Percentiles rank a stretch among this genome's conserved stretches.
These are phyloP conservation scores for Zelostemma sp. DNA, from an alignment of 1,140 invertebrate species.

Conservation along the genomic window DNA sequence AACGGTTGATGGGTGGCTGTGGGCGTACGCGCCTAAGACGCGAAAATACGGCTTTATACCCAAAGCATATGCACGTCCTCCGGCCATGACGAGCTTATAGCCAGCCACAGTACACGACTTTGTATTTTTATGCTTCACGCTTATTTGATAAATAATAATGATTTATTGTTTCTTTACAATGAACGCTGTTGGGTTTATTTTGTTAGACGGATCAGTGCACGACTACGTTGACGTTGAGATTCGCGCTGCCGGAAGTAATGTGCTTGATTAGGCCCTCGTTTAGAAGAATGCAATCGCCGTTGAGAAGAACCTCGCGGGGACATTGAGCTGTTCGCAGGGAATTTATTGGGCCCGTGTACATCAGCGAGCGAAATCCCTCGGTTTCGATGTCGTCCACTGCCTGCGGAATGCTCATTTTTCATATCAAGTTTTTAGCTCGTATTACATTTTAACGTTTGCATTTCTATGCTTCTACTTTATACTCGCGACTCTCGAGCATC, in stretches of 20 bases:
- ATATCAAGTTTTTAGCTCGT: too few species aligned
- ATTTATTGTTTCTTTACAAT: conserved; percentile 54
- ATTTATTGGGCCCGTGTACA: conserved; percentile 63
- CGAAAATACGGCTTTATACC: conserved; percentile 95
- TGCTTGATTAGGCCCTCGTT: conserved; percentile 61
- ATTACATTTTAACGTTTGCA: too few species aligned
- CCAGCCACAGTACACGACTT: conserved; percentile 34
- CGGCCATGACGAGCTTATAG: conserved; percentile 90
- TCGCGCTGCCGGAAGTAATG: conserved; percentile 56
- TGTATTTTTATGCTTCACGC: conserved; percentile 42
- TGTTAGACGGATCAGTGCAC: conserved; percentile 50
- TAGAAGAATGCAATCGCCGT: conserved; percentile 63
- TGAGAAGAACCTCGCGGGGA: conserved; percentile 57
- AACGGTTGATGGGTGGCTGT: conserved; percentile 94
- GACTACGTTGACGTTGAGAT: conserved; percentile 61
- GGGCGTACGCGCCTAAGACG: conserved; percentile 94
- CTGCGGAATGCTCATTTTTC: too few species aligned
- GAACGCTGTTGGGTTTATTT: conserved; percentile 10
- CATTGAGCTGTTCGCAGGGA: conserved; percentile 58
- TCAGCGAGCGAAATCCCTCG: conserved; percentile 58
- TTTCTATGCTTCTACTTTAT: too few species aligned
- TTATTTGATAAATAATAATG: conserved; percentile 45
- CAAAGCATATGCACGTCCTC: conserved; percentile 92
- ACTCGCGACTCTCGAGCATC: too few species aligned
- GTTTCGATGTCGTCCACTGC: conserved; percentile 57